Conservation (phyloP, 2,888 invertebrate genomes). For the Disparrhopalites patrizii region DNA sequence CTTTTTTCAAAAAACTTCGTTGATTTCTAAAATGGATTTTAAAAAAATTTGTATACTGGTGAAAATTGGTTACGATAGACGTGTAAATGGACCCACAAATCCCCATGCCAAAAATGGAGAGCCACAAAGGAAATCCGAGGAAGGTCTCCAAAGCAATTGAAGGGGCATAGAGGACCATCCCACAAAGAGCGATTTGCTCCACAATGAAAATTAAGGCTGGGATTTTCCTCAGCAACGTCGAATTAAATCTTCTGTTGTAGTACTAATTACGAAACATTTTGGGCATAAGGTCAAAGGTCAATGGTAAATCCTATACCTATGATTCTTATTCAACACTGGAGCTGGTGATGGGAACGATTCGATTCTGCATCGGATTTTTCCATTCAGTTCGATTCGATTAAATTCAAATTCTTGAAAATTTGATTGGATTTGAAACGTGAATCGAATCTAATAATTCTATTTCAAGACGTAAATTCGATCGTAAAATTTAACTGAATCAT, state of each 20-base stretch:
- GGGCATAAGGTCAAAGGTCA: too few species aligned
- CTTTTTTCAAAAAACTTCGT: neutral
- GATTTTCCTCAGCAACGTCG: conserved; percentile 34
- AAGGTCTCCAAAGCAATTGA: conserved; percentile 43
- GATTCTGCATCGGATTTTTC: too few species aligned
- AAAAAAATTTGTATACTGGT: too few species aligned
- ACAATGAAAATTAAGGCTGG: conserved; percentile 40
- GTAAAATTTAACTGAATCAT: too few species aligned
- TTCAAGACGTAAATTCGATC: too few species aligned
- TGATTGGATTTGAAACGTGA: too few species aligned
- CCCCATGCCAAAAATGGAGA: conserved; percentile 36
- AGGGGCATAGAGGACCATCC: conserved; percentile 43
- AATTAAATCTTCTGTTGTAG: conserved; percentile 42
- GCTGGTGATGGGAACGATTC: too few species aligned
- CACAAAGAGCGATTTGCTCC: conserved; percentile 36
- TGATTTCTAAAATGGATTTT: too few species aligned
- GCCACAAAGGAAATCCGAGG: conserved; percentile 35
- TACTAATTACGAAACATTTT: conserved; percentile 30
- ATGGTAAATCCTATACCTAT: neutral
- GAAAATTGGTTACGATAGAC: conserved; percentile 35
- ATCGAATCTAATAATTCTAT: too few species aligned
- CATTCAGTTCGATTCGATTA: too few species aligned
- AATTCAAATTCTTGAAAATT: too few species aligned
- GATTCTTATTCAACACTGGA: neutral
- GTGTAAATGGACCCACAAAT: conserved; percentile 32